Base-by-base conservation (phyloP, 2,888 invertebrate species). In the Chalcosyrphus nemorum region DNA sequence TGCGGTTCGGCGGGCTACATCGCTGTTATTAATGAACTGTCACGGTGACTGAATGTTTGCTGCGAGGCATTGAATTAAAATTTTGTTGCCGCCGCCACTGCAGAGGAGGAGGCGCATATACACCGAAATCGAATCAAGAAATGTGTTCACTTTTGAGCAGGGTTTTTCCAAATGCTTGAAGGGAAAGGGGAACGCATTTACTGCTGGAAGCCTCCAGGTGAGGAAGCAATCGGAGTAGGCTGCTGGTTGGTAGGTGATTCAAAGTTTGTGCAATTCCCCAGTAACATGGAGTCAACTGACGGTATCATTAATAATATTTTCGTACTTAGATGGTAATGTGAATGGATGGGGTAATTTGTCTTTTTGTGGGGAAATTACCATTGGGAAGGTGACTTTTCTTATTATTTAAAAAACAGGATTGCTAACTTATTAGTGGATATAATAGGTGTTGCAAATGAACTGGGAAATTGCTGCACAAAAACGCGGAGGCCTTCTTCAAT, bases 61-160 rank as follows among this genome's bases (percentile, higher is more conserved):
- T 72, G 82, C 61, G 38, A 77, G 78, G 78, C 68, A 65, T 78
- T 71, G 77, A 82, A 78, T 82, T 72, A 74, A 74, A 63, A 68
- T 56, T 74, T 76, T 72, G 21, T 41, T 66, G 66, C 72, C 72
- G 66, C 72, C 72, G 78, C 68, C 71, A 70, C 70, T 75, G 71
- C 77, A 50, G 76, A 24, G 68, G 52, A 77, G 76, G 61, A 24
- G 61, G 54, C 32, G 59, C 70, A 65, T 59, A 41, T 81, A 82
- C 82, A 82, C 45, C 82, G 78, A 82, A 82, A 82, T 82, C 78
- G 78, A 82, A 82, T 82, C 82, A 82, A 82, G 72, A 77, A 68
- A 61, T 72, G 52, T 82, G 77, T 77, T 72, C 27, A 29, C 11
- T 56, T 56, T 24, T 56, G 27, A 15, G 38, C 63, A 41, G 15